Evolutionary conservation across 2,888 invertebrate genomes (phyloP), one percentile per base, ranked within the genome.

Genomic region (Pristionchus arcanus): DNA sequence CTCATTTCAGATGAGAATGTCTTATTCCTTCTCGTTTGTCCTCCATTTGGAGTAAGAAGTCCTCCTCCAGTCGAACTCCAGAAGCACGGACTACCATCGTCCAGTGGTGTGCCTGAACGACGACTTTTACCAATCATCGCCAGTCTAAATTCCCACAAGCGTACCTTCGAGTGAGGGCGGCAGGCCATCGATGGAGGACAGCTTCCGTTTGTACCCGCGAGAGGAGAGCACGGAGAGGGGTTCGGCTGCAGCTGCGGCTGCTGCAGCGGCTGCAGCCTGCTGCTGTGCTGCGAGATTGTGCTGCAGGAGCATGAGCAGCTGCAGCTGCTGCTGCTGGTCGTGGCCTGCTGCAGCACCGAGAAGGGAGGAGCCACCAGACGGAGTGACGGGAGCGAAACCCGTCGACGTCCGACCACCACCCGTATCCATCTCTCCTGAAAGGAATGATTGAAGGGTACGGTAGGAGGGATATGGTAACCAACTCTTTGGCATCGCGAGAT

Each of bases 1-100:
- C 81, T 83, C 89, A 89, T 89, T 49, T 89, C 89, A 13, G 89
- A 53, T 16, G 89, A 89, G 83, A 89, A 89, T 4, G 89, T 89
- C 89, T 89, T 88, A 74, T 88, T 88, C 87, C 87, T 71, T 21
- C 87, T 34, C 9, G 53, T 74, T 25, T 66, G 49, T 28, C 81
- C 81, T 53, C 81, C 81, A 81, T 49, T 85, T 0, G 55, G 85
- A 59, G 55, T 85, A 16, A 85, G 59, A 16, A 85, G 31, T 85
- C 85, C 85, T 9, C 49, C 49, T 15, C n/a, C 49, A 49, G 49
- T 21, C n/a, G 49, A 25, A 53, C 28, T 53, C 81, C 81, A 81
- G 53, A 53, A 74, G 71, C 53, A 71, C 31, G 55, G 55, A 74
- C 74, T 74, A 53, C 74, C 71, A 25, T 88, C 87, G 74, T 88